Evolutionary conservation across 2,797 vertebrate species (phyloP), one percentile per base, ranked within the genome.

Genomic region (Microctenopoma steveboyesi): DNA sequence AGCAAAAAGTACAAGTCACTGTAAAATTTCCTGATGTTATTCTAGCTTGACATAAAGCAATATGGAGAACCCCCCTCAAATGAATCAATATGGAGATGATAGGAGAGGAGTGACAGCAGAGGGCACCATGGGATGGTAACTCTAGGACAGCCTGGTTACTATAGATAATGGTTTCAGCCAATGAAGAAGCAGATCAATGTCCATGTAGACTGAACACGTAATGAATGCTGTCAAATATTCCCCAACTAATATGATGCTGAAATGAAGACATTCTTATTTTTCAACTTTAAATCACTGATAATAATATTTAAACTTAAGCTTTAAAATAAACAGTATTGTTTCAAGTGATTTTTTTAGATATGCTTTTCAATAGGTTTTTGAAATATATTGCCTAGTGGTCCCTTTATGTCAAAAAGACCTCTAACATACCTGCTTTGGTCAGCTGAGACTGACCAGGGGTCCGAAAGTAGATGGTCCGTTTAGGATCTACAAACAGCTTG

Each of bases 361-460:
- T 35, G 33, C 7, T 35, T 35, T 7, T 33, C 7, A 35, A 35
- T 35, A 22, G 22, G 13, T 35, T 59, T 56, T 0, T 22, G 65
- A 35, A 13, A 61, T 59, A 48, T n/a, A 43, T 14, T 25, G 22
- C 5, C 5, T 53, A 27, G 54, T 60, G 11, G 64, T 40, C 59
- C 58, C 55, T 53, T 76, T 11, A 81, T 73, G 67, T 79, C 30
- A 85, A 83, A 53, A 72, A 74, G 53, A 56, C 51, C 74, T 77
- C n/a, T 78, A 92, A 95, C 96, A 79, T 97, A 99, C 98, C 98
- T 97, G 97, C 95, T 94, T 99, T 99, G 93, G 96, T 97, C 95
- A 98, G 94, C 84, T 96, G 95, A 92, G 95, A 94, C 89, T 99
- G 96, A 93, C 93, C 95, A 89, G 95, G 81, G 35, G 94, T 91